Percentiles rank a stretch among this genome's conserved stretches.
These are phyloP conservation scores for Panonychus citri DNA, from an alignment of 1,140 invertebrate species.

Conservation along the genomic window DNA sequence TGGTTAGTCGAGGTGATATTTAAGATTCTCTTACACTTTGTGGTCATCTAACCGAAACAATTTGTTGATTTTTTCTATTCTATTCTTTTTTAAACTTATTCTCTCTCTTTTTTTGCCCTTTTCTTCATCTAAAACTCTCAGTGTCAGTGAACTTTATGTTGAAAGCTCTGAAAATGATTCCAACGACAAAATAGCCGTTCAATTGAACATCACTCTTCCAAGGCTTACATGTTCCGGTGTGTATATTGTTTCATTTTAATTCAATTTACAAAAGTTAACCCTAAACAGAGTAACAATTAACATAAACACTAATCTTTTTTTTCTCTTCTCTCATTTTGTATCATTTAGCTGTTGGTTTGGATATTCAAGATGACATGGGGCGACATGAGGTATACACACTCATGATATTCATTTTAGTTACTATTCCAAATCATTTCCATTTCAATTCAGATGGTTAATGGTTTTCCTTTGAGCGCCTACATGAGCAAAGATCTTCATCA, in stretches of 20 bases:
- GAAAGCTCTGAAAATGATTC: constrained; percentile 23
- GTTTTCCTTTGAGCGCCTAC: no score
- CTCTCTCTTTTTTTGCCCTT: background rate
- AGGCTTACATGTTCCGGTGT: constrained; percentile 30
- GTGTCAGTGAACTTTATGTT: constrained; percentile 33
- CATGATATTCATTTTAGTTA: no score
- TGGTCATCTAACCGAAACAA: background rate
- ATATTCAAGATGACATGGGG: constrained; percentile 39
- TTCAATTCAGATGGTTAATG: no score
- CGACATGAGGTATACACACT: constrained; percentile 32
- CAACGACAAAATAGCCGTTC: constrained; percentile 31
- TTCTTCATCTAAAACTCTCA: constrained; percentile 14
- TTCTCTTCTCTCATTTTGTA: background rate
- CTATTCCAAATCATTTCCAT: no score
- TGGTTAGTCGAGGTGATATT: background rate
- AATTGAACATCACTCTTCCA: constrained; percentile 29
- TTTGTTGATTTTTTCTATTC: background rate
- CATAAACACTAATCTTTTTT: no score
- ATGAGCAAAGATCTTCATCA: no score
- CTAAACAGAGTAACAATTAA: no score
- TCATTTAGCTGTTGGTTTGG: constrained; percentile 30
- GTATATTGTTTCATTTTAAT: constrained; percentile 13
- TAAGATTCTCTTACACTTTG: background rate
- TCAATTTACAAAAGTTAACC: background rate
- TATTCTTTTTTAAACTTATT: background rate